Conservation (phyloP, 2,113 vertebrate species). For the Motacilla tschutschensis region DNA sequence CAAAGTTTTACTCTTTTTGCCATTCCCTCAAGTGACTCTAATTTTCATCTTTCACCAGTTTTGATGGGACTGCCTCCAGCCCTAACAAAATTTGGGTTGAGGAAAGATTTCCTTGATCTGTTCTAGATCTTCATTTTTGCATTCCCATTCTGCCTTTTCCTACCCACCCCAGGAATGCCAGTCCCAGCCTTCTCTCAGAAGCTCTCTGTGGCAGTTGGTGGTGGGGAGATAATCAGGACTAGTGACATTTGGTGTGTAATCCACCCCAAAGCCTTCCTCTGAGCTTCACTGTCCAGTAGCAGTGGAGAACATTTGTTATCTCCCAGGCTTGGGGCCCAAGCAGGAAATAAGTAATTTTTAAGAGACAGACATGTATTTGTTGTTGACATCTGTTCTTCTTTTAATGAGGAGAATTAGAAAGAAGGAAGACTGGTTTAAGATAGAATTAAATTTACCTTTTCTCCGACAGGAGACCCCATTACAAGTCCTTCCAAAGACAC, state of each 20-base stretch:
- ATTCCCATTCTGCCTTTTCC: neutral
- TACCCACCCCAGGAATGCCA: neutral
- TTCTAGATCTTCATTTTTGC: neutral
- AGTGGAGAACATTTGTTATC: slow-evolving; percentile 12
- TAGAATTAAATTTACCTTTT: slow-evolving; percentile 1
- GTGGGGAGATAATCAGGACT: neutral
- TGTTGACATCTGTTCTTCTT: slow-evolving; percentile 18
- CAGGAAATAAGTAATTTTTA: slow-evolving; percentile 20
- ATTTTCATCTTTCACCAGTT: neutral
- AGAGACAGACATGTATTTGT: neutral
- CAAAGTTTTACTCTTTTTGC: neutral
- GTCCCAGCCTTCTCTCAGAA: neutral
- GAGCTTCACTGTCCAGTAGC: neutral
- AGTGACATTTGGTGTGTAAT: slow-evolving; percentile 4
- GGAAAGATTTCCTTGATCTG: neutral
- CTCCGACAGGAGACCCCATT: neutral
- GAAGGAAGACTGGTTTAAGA: neutral
- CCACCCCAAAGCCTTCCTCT: neutral
- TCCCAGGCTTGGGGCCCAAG: neutral
- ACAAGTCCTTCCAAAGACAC: neutral
- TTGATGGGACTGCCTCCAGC: neutral
- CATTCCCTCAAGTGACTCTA: neutral
- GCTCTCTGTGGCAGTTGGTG: neutral
- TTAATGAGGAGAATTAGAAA: slow-evolving; percentile 31
- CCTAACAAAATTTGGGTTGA: neutral